Evolutionary conservation across 1,140 invertebrate species (phyloP).

Genomic region (Diorhabda carinulata): DNA sequence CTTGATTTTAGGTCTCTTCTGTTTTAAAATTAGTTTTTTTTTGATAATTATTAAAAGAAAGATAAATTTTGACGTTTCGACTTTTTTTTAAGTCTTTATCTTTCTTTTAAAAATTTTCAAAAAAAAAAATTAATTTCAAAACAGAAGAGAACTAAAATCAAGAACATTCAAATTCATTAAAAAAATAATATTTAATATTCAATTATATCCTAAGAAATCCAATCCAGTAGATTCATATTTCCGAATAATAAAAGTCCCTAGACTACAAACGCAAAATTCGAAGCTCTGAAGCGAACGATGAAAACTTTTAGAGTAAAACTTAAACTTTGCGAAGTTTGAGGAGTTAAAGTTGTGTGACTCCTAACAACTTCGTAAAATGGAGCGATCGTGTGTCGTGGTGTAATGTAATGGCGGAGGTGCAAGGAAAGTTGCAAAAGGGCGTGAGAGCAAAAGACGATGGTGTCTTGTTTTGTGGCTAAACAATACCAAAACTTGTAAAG

Average conservation of each 20-base stretch:
- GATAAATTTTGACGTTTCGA: too few species aligned
- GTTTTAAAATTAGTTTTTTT: too few species aligned
- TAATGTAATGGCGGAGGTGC: slow-evolving; percentile 25
- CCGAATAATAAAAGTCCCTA: not conserved
- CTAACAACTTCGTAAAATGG: not conserved
- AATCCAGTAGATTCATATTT: not conserved
- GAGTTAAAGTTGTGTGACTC: slow-evolving; percentile 2
- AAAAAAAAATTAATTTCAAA: too few species aligned
- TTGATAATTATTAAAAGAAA: too few species aligned
- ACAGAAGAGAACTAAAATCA: too few species aligned
- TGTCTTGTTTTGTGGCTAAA: slow-evolving; percentile 36
- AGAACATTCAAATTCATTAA: too few species aligned
- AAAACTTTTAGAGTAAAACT: not conserved
- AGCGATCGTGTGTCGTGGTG: slow-evolving; percentile 6
- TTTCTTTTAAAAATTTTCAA: too few species aligned
- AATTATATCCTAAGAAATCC: too few species aligned
- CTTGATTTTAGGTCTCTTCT: too few species aligned
- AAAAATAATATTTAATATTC: too few species aligned
- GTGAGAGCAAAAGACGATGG: slow-evolving; percentile 26
- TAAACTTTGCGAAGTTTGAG: not conserved
- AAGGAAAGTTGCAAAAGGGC: slow-evolving; percentile 21
- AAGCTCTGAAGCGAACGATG: not conserved
- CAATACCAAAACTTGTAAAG: slow-evolving; percentile 34
- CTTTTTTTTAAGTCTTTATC: too few species aligned
- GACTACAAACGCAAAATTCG: not conserved